These are phyloP conservation scores for Arenaria interpres DNA, from an alignment of 2,113 vertebrate species.

Conservation along the genomic window DNA sequence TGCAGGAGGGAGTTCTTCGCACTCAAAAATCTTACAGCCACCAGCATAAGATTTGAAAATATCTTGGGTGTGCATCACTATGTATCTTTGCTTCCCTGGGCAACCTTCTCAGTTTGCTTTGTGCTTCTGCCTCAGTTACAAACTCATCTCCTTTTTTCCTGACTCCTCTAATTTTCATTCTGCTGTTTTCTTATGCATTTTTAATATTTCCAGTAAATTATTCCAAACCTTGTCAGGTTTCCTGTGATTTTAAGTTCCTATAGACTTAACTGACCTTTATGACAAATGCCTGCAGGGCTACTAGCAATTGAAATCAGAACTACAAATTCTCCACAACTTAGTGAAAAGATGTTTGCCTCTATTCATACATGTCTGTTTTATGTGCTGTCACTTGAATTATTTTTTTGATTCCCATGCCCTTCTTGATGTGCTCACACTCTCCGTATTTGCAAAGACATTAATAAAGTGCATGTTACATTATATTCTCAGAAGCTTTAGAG, in stretches of 20 bases:
- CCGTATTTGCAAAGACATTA: neutral
- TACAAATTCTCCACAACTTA: neutral
- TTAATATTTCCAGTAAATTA: neutral
- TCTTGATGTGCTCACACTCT: neutral
- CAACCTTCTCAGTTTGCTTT: neutral
- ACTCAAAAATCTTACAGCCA: neutral
- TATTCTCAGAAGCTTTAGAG: neutral
- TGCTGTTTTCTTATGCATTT: neutral
- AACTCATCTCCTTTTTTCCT: neutral
- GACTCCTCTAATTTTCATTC: neutral
- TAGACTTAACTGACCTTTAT: neutral
- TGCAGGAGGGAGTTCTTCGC: neutral
- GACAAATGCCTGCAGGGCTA: neutral
- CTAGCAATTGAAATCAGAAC: neutral
- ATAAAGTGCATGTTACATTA: neutral
- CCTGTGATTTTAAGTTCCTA: neutral
- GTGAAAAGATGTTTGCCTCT: neutral
- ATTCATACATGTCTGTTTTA: neutral
- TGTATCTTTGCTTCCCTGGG: neutral
- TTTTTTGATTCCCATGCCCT: neutral
- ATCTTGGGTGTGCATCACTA: neutral
- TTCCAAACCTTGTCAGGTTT: neutral
- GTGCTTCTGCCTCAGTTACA: neutral
- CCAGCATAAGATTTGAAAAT: neutral
- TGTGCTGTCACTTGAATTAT: rapidly evolving